These are phyloP conservation scores for Tipula helvola DNA, from an alignment of 2,888 invertebrate species.

Conservation along the genomic window DNA sequence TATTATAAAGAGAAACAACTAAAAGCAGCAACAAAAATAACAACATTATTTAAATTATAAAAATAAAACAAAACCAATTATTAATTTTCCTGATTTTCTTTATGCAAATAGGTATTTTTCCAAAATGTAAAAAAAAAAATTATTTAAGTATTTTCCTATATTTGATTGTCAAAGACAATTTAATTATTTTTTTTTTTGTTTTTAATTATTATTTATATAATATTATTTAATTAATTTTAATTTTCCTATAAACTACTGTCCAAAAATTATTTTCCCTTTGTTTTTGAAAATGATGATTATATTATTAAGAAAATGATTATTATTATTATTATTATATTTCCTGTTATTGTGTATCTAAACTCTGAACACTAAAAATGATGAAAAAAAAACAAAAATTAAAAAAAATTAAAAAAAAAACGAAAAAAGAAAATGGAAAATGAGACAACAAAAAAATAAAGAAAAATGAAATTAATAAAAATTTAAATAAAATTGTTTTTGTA, in stretches of 20 bases:
- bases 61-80: not conserved
- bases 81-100: not conserved
- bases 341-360: constrained; percentile 9
- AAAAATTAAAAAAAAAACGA: not conserved
- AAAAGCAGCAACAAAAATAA: not conserved
- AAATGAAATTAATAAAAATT: constrained; percentile 7
- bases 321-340: constrained; percentile 11
- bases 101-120: not conserved
- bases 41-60: not conserved
- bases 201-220: not conserved
- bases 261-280: not conserved
- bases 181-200: not conserved
- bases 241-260: not conserved
- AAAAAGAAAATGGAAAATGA: not conserved
- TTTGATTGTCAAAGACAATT: not conserved
- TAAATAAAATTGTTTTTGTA: not conserved
- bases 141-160: not conserved
- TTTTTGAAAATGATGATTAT: not conserved
- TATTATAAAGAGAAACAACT: not conserved
- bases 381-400: not conserved
- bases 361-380: constrained; percentile 7
- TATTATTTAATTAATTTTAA: constrained; percentile 4
- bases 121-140: not conserved
- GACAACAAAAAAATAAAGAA: constrained; percentile 4
- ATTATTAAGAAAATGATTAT: not conserved